Evolutionary conservation across 2,113 vertebrate genomes (phyloP), one percentile per base, ranked within the genome.

Genomic region (Aptenodytes forsteri): DNA sequence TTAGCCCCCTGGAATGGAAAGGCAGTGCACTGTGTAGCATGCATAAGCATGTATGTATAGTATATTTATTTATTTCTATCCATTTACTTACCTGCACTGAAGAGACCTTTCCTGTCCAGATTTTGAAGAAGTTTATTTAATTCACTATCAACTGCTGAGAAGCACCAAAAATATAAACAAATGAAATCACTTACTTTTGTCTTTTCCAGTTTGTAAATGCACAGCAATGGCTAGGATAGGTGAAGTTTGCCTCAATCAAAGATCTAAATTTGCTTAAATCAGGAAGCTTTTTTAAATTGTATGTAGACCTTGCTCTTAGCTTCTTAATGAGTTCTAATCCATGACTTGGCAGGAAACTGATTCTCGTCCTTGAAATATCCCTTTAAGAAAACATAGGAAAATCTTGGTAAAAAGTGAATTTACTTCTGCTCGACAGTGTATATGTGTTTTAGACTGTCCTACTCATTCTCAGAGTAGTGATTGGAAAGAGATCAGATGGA

Each of bases 181-280:
- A 58, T 4, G 8, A 46, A 66, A 92, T 69, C 98, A 99, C 98
- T 98, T 98, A 98, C 97, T 95, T 90, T 98, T 98, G 95, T 84
- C 97, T 98, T 87, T 98, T 99, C 98, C 98, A 98, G 94, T 98
- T 98, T 46, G 98, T 79, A 93, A 99, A 99, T 44, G 99, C 99
- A 83, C 99, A 99, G 97, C 99, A 99, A 96, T 99, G 99, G 72
- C 99, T 99, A 30, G 99, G 98, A 94, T 99, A 99, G 27, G 99
- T 99, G 96, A 99, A 98, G 78, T 98, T 98, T 96, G 99, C 99
- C 55, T 99, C 97, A 34, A 95, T 90, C 56, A 99, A 98, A 50
- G 98, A 96, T 44, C 97, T 95, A 95, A 99, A 99, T 72, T 98
- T 98, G 55, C 98, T 98, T 93, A 98, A 97, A 32, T 97, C 98